Evolutionary conservation across 2,113 vertebrate species (phyloP), one percentile per base, ranked within the genome.

Genomic region (Xenopus laevis): DNA sequence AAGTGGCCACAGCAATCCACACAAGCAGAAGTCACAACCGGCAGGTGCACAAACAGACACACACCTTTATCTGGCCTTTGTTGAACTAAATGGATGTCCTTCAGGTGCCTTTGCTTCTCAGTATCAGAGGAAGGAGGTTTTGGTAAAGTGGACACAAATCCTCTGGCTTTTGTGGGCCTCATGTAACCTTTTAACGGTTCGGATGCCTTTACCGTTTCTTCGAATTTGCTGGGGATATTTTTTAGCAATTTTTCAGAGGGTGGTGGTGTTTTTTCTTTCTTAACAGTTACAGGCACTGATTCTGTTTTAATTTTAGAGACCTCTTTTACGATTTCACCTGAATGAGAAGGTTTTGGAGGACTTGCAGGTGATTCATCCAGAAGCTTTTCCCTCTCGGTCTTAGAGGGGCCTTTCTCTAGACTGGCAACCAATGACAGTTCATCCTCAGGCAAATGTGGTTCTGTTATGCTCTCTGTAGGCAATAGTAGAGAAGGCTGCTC

Each of bases 151-250:
- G 23, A 27, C 23, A 27, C 23, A 79, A 1, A 77, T 40, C 85
- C 90, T 16, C 90, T 80, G 0, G 89, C 66, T 70, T 85, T 89
- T 0, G 89, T 92, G 45, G 90, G 88, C 75, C 90, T 88, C 91
- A 92, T 88, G 85, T 91, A 92, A 80, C 91, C 86, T 81, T 87
- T 91, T 2, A 90, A 3, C 2, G 78, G 81, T 10, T 87, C 86
- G 0, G 78, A 13, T 0, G 55, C 73, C 80, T 74, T 86, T 11
- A 2, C 33, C 45, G 70, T 68, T 16, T 81, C 82, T 40, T 82
- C 85, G 0, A 59, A 4, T 69, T 85, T 75, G 17, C 73, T 81
- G 82, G 0, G 60, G 60, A 71, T 81, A 83, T 15, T 71, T 68
- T 9, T 1, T 7, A 0, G 10, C 17, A 46, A 68, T 79, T 9